phyloP scores from a whole-genome alignment of 2,113 vertebrate species.

The Lepus timidus region DNA sequence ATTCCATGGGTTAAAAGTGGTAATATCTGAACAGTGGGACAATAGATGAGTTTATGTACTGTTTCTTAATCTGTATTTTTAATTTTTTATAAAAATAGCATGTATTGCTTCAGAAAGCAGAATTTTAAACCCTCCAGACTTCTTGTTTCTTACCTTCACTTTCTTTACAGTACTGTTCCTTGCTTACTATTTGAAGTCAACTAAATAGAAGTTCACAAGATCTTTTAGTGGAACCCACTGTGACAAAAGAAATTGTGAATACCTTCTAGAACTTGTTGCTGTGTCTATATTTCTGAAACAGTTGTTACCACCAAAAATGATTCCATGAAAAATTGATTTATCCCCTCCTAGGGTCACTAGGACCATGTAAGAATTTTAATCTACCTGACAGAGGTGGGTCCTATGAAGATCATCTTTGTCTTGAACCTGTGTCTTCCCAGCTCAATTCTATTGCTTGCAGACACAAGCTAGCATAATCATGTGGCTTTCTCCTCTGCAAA shows the following conservation, averaged over 20 bases:
- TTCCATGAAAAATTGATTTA: neutral
- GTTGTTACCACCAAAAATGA: neutral
- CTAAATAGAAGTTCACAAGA: conserved; percentile 51
- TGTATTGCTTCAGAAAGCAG: conserved; percentile 1
- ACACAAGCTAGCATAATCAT: neutral
- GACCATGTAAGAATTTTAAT: neutral
- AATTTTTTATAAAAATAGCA: neutral
- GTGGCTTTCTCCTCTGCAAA: conserved; percentile 77
- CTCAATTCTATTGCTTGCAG: conserved; percentile 10
- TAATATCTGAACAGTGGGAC: neutral
- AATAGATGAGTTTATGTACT: neutral
- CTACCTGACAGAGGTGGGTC: neutral
- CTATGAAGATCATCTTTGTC: neutral
- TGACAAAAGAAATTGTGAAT: conserved; percentile 72
- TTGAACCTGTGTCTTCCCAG: neutral
- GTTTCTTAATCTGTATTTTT: conserved; percentile 37
- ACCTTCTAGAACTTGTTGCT: neutral
- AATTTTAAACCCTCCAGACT: neutral
- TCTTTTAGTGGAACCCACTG: neutral
- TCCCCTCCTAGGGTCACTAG: neutral
- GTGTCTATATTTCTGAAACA: conserved; percentile 4
- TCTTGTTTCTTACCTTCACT: conserved; percentile 41
- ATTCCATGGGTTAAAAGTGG: neutral
- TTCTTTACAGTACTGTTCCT: conserved; percentile 58
- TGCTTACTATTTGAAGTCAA: conserved; percentile 45